Percentiles rank a stretch among this genome's conserved stretches.
These are phyloP conservation scores for Crypturellus undulatus DNA, from an alignment of 2,113 vertebrate species.

Conservation along the genomic window DNA sequence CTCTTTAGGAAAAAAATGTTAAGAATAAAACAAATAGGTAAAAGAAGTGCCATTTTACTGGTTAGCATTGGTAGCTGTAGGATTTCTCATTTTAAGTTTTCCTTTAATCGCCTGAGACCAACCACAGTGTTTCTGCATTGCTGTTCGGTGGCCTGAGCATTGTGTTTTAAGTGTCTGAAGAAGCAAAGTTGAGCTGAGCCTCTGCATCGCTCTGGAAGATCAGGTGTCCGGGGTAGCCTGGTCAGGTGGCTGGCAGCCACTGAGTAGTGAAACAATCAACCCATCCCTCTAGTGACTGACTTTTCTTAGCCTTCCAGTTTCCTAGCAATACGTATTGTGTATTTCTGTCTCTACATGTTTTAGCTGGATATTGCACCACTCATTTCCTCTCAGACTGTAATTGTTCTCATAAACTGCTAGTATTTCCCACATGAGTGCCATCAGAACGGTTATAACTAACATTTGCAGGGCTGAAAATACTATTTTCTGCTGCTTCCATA, in stretches of 20 bases:
- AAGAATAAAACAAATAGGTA: background rate
- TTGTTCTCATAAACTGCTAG: background rate
- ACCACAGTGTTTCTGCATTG: background rate
- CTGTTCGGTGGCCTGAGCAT: background rate
- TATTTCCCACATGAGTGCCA: background rate
- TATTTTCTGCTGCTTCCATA: background rate
- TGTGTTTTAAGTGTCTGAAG: background rate
- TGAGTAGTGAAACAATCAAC: background rate
- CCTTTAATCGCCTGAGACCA: background rate
- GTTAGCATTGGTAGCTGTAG: background rate
- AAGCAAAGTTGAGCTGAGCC: background rate
- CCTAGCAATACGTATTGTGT: background rate
- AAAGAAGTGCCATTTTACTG: accelerated
- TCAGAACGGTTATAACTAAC: background rate
- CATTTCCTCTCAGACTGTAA: background rate
- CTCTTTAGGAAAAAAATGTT: background rate
- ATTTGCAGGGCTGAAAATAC: background rate
- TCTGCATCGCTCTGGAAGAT: background rate
- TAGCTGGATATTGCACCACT: background rate
- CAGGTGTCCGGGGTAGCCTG: background rate
- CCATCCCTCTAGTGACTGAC: background rate
- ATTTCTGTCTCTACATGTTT: background rate
- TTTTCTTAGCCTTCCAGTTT: background rate
- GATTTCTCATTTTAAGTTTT: background rate
- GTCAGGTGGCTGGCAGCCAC: background rate